Evolutionary conservation across 2,888 invertebrate species (phyloP).

Genomic region (Mystacides longicornis): DNA sequence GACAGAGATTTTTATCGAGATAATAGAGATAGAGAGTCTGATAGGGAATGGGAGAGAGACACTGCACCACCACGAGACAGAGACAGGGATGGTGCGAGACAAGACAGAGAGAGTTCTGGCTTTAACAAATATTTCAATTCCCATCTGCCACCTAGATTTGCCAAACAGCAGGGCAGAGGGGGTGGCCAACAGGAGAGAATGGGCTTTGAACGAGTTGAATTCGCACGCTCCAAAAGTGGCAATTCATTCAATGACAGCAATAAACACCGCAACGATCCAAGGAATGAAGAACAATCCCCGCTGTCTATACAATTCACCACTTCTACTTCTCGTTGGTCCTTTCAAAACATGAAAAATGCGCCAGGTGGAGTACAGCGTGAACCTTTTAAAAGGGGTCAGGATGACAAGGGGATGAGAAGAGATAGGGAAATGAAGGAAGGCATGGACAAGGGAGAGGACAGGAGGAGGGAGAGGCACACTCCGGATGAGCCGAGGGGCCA

Average conservation of each 20-base stretch:
- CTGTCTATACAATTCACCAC: conserved; percentile 31
- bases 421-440: conserved; percentile 26
- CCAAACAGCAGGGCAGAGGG: conserved; percentile 57
- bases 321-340: conserved; percentile 31
- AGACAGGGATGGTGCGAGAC: conserved; percentile 29
- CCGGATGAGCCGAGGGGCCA: conserved; percentile 28
- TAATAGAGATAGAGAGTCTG: conserved; percentile 32
- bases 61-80: conserved; percentile 30
- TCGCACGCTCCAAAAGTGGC: conserved; percentile 17
- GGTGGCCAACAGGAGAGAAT: conserved; percentile 15
- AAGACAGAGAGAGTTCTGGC: conserved; percentile 25
- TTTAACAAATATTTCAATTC: conserved; percentile 73
- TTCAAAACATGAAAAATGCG: conserved; percentile 18
- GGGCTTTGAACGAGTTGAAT: conserved; percentile 19
- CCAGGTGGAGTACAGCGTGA: conserved; percentile 15
- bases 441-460: conserved; percentile 30
- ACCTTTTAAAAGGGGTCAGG: conserved; percentile 17
- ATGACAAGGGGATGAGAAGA: conserved; percentile 19
- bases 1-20: conserved; percentile 34
- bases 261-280: conserved; percentile 19
- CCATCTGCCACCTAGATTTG: conserved; percentile 79
- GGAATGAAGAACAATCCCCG: conserved; percentile 7
- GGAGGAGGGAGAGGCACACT: conserved; percentile 28
- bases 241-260: conserved; percentile 32
- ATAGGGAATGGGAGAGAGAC: conserved; percentile 33